phyloP scores from a whole-genome alignment of 2,797 vertebrate species.

The Fistularia commersonii region DNA sequence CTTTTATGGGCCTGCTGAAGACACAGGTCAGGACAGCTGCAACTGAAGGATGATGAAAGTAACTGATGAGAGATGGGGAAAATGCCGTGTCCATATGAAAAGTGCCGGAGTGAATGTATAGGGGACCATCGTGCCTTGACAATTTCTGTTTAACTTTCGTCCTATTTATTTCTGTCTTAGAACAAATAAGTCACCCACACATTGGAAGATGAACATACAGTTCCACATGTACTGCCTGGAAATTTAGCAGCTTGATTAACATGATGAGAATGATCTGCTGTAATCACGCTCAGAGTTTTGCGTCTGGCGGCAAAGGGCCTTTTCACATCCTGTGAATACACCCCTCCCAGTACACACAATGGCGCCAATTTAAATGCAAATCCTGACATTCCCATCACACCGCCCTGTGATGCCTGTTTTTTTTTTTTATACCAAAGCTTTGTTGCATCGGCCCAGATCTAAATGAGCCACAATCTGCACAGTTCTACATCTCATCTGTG shows the following conservation, averaged over 20 bases:
- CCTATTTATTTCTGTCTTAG: conserved; percentile 9
- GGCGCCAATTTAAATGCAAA: conserved; percentile 79
- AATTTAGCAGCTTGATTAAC: conserved; percentile 57
- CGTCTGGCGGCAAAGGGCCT: conserved; percentile 39
- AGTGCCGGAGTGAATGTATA: conserved; percentile 7
- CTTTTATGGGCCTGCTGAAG: conserved; percentile 29
- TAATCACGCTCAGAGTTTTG: conserved; percentile 52
- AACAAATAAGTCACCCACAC: conserved; percentile 21
- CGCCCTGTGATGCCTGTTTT: conserved; percentile 35
- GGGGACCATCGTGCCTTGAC: too few species aligned
- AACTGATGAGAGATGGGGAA: conserved; percentile 34
- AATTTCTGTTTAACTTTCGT: too few species aligned
- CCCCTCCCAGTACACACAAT: conserved; percentile 61
- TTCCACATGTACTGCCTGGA: conserved; percentile 1
- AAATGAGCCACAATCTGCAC: conserved; percentile 52
- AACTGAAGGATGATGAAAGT: conserved; percentile 33
- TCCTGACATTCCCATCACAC: conserved; percentile 76
- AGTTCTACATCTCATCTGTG: conserved; percentile 51
- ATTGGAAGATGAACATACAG: conserved; percentile 21
- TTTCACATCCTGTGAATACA: conserved; percentile 57
- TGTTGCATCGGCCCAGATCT: conserved; percentile 44
- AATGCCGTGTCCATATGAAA: conserved; percentile 12
- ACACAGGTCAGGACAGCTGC: conserved; percentile 1
- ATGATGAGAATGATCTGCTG: conserved; percentile 47
- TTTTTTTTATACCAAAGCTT: conserved; percentile 29